Base-by-base conservation (phyloP, 2,797 vertebrate genomes). In the Microtus obscurus region DNA sequence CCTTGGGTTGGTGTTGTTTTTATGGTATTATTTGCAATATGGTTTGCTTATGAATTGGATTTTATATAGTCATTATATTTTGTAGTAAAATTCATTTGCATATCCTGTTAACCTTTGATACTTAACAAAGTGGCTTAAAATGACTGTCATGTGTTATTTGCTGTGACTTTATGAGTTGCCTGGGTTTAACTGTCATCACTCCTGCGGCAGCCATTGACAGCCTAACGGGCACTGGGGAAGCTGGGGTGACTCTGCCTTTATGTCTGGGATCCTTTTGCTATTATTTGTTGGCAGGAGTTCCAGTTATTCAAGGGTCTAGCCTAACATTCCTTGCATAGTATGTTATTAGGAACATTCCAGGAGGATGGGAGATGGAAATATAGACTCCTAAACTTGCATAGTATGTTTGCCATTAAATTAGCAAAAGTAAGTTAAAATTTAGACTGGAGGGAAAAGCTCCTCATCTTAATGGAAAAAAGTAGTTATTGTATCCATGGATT, bases 1-100 rank as follows among this genome's bases (percentile, higher is more conserved):
- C 48, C 74, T 89, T 91, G 51, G 59, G 31, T 91, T 29, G 56
- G 27, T 85, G 40, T 3, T 88, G 21, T 79, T 96, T 80, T 81
- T 59, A 81, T 91, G 82, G 37, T 74, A 25, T 69, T 88, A 74
- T 56, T 25, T 67, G 21, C 89, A 92, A 53, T 63, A 67, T 27
- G 34, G 34, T 71, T 97, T 94, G n/a, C 13, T 69, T 69, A 94
- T 90, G 71, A 81, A 19, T 89, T 87, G 23, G 21, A n/a, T 76
- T 95, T 95, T 94, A 93, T 92, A 34, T 79, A 65, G 53, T 80
- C 56, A 77, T 85, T 89, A 43, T 89, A 11, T 95, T 73, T 96
- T 88, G 67, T 76, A 79, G 34, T 59, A 78, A 73, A 95, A 51
- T 76, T 91, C 78, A 89, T 91, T 92, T 94, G 71, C n/a, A 59